These are phyloP conservation scores for Polylopha cassiicola DNA, from an alignment of 2,888 invertebrate genomes.

Conservation along the genomic window DNA sequence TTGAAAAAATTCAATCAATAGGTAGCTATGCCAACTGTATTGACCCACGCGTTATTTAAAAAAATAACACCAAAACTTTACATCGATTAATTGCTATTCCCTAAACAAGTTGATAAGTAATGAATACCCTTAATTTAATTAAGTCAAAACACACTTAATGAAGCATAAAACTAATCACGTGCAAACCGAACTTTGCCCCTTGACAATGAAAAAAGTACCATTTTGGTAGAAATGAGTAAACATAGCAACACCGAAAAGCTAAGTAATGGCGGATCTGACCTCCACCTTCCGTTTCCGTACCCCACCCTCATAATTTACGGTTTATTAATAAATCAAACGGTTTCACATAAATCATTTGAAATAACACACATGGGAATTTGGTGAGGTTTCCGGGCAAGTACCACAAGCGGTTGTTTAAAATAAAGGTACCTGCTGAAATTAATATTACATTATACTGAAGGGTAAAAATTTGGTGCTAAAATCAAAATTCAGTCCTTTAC, in stretches of 20 bases:
- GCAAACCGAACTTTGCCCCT: conserved; percentile 31
- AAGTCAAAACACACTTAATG: not conserved
- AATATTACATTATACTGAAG: not conserved
- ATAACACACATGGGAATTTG: conserved; percentile 14
- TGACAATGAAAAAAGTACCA: conserved; percentile 34
- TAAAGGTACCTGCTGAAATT: too few species aligned
- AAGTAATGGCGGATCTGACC: conserved; percentile 48
- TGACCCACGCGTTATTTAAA: too few species aligned
- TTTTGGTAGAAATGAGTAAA: conserved; percentile 35
- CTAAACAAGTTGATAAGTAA: too few species aligned
- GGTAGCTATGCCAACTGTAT: too few species aligned
- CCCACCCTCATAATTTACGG: conserved; percentile 21
- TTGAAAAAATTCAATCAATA: too few species aligned
- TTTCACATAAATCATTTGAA: conserved; percentile 33
- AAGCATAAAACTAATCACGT: conserved; percentile 17
- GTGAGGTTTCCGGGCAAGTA: too few species aligned
- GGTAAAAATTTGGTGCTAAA: too few species aligned
- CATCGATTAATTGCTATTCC: too few species aligned
- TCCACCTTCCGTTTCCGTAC: conserved; percentile 49
- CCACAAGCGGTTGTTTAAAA: too few species aligned
- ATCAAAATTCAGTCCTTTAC: too few species aligned
- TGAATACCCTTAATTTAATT: too few species aligned
- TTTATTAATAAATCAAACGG: conserved; percentile 36
- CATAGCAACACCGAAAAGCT: conserved; percentile 29
- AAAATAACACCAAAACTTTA: too few species aligned